A percentile compares a stretch with the other conserved stretches of the same genome.
Evolutionary conservation across 2,888 invertebrate genomes (phyloP).

Genomic region (Strigamia transsilvanica): DNA sequence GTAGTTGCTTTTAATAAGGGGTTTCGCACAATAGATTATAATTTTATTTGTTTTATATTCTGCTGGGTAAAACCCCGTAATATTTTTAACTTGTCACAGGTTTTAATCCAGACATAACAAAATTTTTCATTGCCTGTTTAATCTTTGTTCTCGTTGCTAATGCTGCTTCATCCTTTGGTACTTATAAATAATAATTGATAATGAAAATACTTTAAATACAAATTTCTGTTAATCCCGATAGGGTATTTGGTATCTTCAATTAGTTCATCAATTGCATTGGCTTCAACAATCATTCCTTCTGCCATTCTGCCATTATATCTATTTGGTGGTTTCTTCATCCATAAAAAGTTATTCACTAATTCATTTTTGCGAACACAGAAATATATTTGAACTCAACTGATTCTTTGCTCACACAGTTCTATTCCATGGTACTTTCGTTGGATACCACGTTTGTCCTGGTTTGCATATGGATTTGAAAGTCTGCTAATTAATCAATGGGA

Average conservation of each 20-base stretch:
- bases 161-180: not conserved
- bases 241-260: not conserved
- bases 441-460: slow-evolving; percentile 64
- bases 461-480: slow-evolving; percentile 63
- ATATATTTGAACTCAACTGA: no score
- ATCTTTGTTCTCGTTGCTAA: not conserved
- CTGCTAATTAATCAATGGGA: slow-evolving; percentile 64
- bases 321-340: slow-evolving; percentile 11
- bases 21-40: no score
- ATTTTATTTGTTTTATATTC: no score
- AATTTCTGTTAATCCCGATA: not conserved
- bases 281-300: not conserved
- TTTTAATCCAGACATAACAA: not conserved
- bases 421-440: slow-evolving; percentile 60
- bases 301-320: not conserved
- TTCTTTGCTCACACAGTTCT: slow-evolving; percentile 59
- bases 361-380: not conserved
- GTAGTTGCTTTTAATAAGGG: not conserved
- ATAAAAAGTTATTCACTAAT: not conserved
- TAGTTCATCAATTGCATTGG: not conserved
- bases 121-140: not conserved
- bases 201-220: not conserved
- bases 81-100: not conserved
- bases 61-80: no score
- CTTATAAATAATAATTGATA: not conserved